A percentile compares a stretch with the other conserved stretches of the same genome.
These are phyloP conservation scores for Nerophis ophidion DNA, from an alignment of 2,113 vertebrate genomes.

Conservation along the genomic window DNA sequence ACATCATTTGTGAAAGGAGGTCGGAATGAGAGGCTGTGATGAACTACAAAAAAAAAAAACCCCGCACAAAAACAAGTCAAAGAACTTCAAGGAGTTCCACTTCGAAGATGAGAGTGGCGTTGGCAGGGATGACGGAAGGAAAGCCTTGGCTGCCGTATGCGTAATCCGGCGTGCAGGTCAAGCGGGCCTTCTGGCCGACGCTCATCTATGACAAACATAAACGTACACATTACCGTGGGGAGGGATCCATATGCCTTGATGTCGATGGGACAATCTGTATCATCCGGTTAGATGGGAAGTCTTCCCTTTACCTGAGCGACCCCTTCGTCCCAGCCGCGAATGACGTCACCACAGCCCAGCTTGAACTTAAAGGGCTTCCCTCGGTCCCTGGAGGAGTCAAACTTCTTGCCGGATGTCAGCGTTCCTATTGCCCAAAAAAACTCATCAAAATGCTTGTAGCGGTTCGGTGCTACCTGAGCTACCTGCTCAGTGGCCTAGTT, in stretches of 20 bases:
- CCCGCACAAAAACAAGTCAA: slow-evolving; percentile 63
- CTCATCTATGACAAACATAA: slow-evolving; percentile 76
- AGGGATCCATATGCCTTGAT: neutral
- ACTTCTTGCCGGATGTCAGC: slow-evolving; percentile 81
- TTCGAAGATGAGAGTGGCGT: slow-evolving; percentile 85
- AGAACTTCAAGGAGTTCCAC: slow-evolving; percentile 82
- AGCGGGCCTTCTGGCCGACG: slow-evolving; percentile 78
- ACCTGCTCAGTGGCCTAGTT: no score
- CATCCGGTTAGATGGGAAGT: neutral
- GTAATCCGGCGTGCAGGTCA: slow-evolving; percentile 87
- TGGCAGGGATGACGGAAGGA: slow-evolving; percentile 82
- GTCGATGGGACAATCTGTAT: neutral
- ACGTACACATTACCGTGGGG: neutral
- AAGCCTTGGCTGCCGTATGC: slow-evolving; percentile 80
- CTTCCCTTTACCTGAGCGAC: slow-evolving; percentile 74
- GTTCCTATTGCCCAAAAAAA: slow-evolving; percentile 79
- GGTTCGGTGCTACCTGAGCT: no score
- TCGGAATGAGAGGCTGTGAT: slow-evolving; percentile 20
- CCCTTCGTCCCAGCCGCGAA: slow-evolving; percentile 90
- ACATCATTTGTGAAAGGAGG: slow-evolving; percentile 36
- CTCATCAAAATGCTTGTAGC: neutral
- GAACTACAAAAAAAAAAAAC: neutral
- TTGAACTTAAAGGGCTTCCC: slow-evolving; percentile 81
- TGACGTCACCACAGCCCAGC: slow-evolving; percentile 82
- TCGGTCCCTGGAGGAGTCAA: slow-evolving; percentile 88